Conservation (phyloP, 2,113 vertebrate species). For the Mormyrus iriodes region DNA sequence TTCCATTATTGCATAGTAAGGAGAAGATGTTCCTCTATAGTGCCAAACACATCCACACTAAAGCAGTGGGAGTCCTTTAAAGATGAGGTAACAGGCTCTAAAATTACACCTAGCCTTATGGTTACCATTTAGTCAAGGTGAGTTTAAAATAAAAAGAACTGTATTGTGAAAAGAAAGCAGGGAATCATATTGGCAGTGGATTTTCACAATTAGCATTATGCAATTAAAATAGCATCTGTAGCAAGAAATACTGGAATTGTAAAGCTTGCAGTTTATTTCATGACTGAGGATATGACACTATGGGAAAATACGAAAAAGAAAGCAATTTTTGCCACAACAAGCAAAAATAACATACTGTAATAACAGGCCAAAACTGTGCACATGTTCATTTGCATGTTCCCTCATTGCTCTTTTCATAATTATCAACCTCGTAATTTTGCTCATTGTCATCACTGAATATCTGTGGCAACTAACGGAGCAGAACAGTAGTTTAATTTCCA, state of each 20-base stretch:
- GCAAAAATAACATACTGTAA: neutral
- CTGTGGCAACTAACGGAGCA: neutral
- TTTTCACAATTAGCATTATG: neutral
- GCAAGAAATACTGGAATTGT: neutral
- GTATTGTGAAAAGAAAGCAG: neutral
- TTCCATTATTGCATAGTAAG: conserved; percentile 25
- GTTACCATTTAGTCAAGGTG: conserved; percentile 24
- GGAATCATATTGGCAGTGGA: neutral
- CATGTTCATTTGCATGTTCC: neutral
- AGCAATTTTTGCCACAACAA: neutral
- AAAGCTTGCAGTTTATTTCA: neutral
- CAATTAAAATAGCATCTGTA: neutral
- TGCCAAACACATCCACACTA: conserved; percentile 24
- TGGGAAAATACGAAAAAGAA: neutral
- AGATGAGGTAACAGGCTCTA: conserved; percentile 12
- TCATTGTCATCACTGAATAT: neutral
- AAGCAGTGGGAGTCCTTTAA: conserved; percentile 19
- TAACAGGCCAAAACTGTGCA: neutral
- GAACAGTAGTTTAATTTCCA: neutral
- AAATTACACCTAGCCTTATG: conserved; percentile 6
- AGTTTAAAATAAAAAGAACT: neutral
- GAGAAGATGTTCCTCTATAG: conserved; percentile 14
- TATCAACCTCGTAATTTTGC: neutral
- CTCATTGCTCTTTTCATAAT: neutral
- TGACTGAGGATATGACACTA: neutral